Base-by-base conservation (phyloP, 35 echinoderm and acorn worm species). In the Apostichopus japonicus region DNA sequence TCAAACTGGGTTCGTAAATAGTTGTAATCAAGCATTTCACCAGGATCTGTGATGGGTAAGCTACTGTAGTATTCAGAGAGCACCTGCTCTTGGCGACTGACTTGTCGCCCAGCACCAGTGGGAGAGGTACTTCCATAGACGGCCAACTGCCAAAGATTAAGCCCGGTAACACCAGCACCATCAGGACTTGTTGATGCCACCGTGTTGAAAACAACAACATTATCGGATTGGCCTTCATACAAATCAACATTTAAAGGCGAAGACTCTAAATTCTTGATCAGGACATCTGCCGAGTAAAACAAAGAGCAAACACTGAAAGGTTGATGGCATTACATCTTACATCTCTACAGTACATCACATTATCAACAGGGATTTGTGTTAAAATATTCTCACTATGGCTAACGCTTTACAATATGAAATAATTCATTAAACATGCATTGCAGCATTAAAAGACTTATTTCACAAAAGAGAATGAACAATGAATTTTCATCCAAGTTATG, bases 141-240 rank as follows among this genome's bases (percentile, higher is more conserved):
- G 54, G 94, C 84, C 72, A 98, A 82, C 21, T 83, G 90, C 96
- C 96, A 98, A 14, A 98, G 90, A n/a, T 98, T 84, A 1, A 89
- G 54, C 19, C 97, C 95, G 27, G 71, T 86, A 11, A 96, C 92
- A n/a, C 77, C 87, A 27, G 91, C 92, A 77, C 95, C 83, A 19
- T 93, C 92, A 8, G 56, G 77, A 25, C 93, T 91, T 13, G 93
- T 88, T 7, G 71, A 65, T 8, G 93, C 97, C 9, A 91, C 77
- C 0, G 93, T 93, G 44, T 94, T 78, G 62, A 95, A 92, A 3
- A 88, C 58, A 15, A 99, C 70, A 0, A 80, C 52, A 55, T 99
- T 96, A 16, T 91, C 82, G 8, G 58, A 1, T 72, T 88, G 88
- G 5, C 93, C 95, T 96, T 99, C 97, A 6, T 79, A 27, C 13